phyloP scores from a whole-genome alignment of 2,797 vertebrate species.

The Nyctalus aviator region DNA sequence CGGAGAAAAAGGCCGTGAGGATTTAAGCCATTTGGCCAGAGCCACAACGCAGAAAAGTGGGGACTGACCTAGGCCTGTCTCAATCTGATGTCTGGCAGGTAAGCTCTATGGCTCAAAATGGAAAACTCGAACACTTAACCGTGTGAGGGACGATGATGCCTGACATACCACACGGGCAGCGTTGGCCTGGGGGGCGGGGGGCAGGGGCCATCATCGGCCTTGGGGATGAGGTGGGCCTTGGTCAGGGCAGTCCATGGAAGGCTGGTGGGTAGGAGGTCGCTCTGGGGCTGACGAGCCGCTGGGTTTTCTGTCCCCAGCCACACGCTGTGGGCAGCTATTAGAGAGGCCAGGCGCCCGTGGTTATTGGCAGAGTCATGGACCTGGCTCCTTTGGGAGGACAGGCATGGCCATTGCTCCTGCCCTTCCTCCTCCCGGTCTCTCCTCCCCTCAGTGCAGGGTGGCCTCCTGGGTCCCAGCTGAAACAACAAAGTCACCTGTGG shows the following conservation, averaged over 20 bases:
- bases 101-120: neutral
- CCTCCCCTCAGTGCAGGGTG: constrained; percentile 71
- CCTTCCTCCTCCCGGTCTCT: constrained; percentile 63
- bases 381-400: constrained; percentile 39
- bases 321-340: neutral
- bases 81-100: neutral
- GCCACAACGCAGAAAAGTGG: neutral
- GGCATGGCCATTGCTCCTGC: rapidly evolving
- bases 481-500: constrained; percentile 82
- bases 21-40: neutral
- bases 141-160: neutral
- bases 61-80: neutral
- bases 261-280: neutral
- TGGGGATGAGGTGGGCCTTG: neutral
- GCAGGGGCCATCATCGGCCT: neutral
- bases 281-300: neutral
- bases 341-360: rapidly evolving
- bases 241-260: neutral
- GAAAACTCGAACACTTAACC: neutral
- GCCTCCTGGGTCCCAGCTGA: constrained; percentile 81
- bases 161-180: neutral
- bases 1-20: neutral
- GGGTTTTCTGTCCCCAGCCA: neutral
- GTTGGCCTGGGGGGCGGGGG: neutral
- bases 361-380: neutral